Base-by-base conservation (phyloP, 2,113 vertebrate species). In the Alethe diademata region DNA sequence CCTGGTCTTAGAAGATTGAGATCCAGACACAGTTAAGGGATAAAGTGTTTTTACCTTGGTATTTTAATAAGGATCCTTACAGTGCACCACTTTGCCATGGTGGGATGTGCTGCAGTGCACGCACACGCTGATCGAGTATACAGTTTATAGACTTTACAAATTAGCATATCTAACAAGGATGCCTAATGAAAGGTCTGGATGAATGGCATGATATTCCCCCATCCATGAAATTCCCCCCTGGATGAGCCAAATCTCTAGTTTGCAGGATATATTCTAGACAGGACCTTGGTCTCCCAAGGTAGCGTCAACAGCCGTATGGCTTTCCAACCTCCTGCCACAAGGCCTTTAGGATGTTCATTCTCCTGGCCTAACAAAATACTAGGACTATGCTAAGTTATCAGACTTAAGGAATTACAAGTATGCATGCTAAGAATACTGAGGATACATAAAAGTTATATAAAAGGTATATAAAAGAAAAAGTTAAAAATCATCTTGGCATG, bases 41-140 rank as follows among this genome's bases (percentile, higher is more conserved):
- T 57, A 29, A 74, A 57, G 14, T 8, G 18, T 20, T 74, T 57
- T 57, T 57, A 45, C 14, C 40, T 29, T 16, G 6, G 19, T 35
- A 9, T 22, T 35, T 48, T 48, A 45, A 35, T 29, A 29, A 45
- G 25, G 25, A 35, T 35, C 53, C 19, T 45, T 35, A 6, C 3
- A 4, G 18, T 57, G 40, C 70, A 29, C 33, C 11, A 3, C 5
- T 58, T 35, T 4, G 1, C 40, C 33, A 23, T 12, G 33, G 54
- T 23, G 10, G 42, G 28, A 31, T 53, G 51, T 31, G 29, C 29
- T 11, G 18, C 10, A 31, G 5, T 54, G 11, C 53, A 31, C 53
- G 31, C 11, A 14, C 2, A 53, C 51, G 0, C 29, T 36, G 20
- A 36, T 29, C 1, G 1, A 3, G 8, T 45, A 50, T 50, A 10